Evolutionary conservation across 2,113 vertebrate genomes (phyloP), one percentile per base, ranked within the genome.

Genomic region (Scophthalmus maximus): DNA sequence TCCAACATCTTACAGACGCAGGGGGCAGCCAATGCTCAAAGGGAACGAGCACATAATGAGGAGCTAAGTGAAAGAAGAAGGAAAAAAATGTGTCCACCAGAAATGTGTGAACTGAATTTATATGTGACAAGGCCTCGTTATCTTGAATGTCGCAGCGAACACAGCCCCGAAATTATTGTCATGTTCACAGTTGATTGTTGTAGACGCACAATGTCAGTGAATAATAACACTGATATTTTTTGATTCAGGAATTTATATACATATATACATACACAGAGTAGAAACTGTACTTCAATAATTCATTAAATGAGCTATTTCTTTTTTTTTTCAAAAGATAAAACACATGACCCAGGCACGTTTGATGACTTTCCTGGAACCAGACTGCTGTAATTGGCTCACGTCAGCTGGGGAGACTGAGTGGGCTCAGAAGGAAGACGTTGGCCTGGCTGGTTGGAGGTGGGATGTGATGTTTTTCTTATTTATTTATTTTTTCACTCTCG

Each of bases 371-470:
- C 34, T 63, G 68, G 30, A 81, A 66, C 52, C 74, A 68, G 75
- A 70, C 51, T 4, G 62, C 51, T 69, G 58, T 72, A 77, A 78
- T 63, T 85, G 82, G 65, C 66, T 74, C 36, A 17, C 20, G 50
- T 40, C 78, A 57, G 68, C 62, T 6, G 17, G 32, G 53, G 47
- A 72, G 61, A 73, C 74, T 68, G 68, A 75, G 58, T 68, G 67
- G 63, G 79, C 49, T 84, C 51, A 15, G n/a, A 8, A 50, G 46
- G 29, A 62, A 76, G 34, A 70, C 36, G 62, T 62, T 81, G 73
- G 74, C 72, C 63, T 53, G 46, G 46, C 29, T 50, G 64, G 4
- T 32, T 76, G 56, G 56, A 79, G 73, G 69, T 85, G 74, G 79
- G 74, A 77, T 77, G 73, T 71, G 66, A 76, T 75, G 66, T 25